Evolutionary conservation across 2,113 vertebrate species (phyloP).

Genomic region (Pagrus major): DNA sequence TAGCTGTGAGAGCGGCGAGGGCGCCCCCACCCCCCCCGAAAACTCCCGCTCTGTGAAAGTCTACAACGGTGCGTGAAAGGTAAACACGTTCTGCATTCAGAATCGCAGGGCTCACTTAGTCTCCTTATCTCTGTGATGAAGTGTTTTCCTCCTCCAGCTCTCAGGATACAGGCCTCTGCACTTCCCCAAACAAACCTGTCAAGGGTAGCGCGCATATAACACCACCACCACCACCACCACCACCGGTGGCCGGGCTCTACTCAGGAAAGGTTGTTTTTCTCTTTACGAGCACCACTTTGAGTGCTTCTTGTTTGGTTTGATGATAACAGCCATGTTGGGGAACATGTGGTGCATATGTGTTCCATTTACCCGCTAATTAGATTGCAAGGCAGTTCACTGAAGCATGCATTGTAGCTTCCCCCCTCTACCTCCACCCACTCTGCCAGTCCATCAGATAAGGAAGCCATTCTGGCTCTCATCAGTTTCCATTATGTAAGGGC

Average conservation of each 20-base stretch:
- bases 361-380: constrained; percentile 86
- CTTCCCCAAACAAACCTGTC: constrained; percentile 79
- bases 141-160: constrained; percentile 72
- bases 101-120: constrained; percentile 79
- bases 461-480: constrained; percentile 83
- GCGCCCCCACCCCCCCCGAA: constrained; percentile 38
- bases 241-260: constrained; percentile 17
- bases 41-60: constrained; percentile 72
- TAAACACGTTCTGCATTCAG: constrained; percentile 80
- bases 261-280: constrained; percentile 53
- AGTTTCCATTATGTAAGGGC: constrained; percentile 81
- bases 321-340: constrained; percentile 82
- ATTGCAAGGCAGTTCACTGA: constrained; percentile 82
- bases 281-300: constrained; percentile 69
- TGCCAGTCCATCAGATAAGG: constrained; percentile 85
- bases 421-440: constrained; percentile 60
- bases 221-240: too few species aligned
- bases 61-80: constrained; percentile 76
- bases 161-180: constrained; percentile 76
- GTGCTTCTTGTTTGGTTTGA: constrained; percentile 84
- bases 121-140: constrained; percentile 81
- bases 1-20: constrained; percentile 46
- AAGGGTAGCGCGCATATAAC: constrained; percentile 65
- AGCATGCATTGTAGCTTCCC: constrained; percentile 72
- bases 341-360: constrained; percentile 83